These are phyloP conservation scores for Ptilodon capucinus DNA, from an alignment of 2,888 invertebrate genomes.

Conservation along the genomic window DNA sequence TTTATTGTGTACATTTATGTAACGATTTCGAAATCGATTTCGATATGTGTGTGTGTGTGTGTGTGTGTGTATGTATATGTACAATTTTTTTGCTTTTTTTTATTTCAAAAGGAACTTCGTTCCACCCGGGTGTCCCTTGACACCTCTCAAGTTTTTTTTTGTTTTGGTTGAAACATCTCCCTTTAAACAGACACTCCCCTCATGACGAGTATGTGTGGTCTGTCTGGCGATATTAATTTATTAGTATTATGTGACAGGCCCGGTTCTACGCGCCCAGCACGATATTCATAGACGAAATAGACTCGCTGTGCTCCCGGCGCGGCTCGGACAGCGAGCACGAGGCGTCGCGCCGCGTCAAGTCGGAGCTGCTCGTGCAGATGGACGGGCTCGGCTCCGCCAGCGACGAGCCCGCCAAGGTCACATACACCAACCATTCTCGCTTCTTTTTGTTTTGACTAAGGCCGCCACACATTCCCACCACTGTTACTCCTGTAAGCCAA, in stretches of 20 bases:
- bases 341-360: slow-evolving; percentile 97
- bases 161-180: too few relatives aligned
- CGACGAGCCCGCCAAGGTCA: slow-evolving; percentile 82
- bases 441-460: too few relatives aligned
- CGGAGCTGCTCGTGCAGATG: slow-evolving; percentile 99
- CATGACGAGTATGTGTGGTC: background rate
- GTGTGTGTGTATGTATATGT: too few relatives aligned
- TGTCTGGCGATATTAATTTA: background rate
- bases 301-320: slow-evolving; percentile 96
- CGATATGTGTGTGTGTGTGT: too few relatives aligned
- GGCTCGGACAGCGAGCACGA: slow-evolving; percentile 99
- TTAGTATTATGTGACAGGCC: slow-evolving; percentile 82
- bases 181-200: too few relatives aligned
- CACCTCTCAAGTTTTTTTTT: too few relatives aligned
- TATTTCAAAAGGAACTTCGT: too few relatives aligned
- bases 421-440: background rate
- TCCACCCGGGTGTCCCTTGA: too few relatives aligned
- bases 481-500: too few relatives aligned
- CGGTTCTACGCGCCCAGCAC: slow-evolving; percentile 99
- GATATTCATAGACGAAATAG: slow-evolving; percentile 99
- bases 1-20: too few relatives aligned
- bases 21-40: too few relatives aligned
- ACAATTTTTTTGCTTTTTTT: too few relatives aligned
- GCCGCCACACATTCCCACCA: background rate
- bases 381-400: slow-evolving; percentile 93